phyloP scores from a whole-genome alignment of 2,888 invertebrate species.

The Tyria jacobaeae region DNA sequence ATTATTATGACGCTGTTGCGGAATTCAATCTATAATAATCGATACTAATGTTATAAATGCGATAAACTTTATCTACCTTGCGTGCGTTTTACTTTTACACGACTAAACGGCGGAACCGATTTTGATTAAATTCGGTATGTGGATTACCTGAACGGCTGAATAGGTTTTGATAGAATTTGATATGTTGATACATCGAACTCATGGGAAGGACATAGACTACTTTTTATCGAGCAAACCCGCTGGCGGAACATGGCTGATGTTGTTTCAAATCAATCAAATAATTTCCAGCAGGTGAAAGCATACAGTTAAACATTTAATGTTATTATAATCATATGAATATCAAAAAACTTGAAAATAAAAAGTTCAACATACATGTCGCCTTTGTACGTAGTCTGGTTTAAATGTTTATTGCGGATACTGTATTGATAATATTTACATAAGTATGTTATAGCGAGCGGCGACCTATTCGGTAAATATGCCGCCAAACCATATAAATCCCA shows the following conservation, averaged over 20 bases:
- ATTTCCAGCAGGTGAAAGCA: background rate
- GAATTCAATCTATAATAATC: constrained; percentile 2
- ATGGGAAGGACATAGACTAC: too few relatives aligned
- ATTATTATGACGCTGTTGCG: constrained; percentile 39
- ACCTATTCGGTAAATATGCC: constrained; percentile 14
- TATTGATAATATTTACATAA: constrained; percentile 46
- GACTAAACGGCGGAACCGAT: too few relatives aligned
- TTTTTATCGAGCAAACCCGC: too few relatives aligned
- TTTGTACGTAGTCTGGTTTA: constrained; percentile 39
- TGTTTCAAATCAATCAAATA: background rate
- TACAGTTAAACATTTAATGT: background rate
- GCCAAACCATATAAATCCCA: constrained; percentile 11
- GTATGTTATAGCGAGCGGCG: constrained; percentile 21
- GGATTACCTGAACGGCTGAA: too few relatives aligned
- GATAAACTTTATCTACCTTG: too few relatives aligned
- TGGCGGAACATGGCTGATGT: too few relatives aligned
- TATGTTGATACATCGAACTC: too few relatives aligned
- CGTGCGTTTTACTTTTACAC: too few relatives aligned
- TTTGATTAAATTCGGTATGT: too few relatives aligned
- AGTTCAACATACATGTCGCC: constrained; percentile 52
- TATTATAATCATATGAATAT: background rate
- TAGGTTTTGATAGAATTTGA: too few relatives aligned
- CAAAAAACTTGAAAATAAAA: background rate
- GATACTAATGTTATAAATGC: too few relatives aligned
- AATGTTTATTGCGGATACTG: constrained; percentile 59